Evolutionary conservation across 2,113 vertebrate species (phyloP).

Genomic region (Arvicanthis niloticus): DNA sequence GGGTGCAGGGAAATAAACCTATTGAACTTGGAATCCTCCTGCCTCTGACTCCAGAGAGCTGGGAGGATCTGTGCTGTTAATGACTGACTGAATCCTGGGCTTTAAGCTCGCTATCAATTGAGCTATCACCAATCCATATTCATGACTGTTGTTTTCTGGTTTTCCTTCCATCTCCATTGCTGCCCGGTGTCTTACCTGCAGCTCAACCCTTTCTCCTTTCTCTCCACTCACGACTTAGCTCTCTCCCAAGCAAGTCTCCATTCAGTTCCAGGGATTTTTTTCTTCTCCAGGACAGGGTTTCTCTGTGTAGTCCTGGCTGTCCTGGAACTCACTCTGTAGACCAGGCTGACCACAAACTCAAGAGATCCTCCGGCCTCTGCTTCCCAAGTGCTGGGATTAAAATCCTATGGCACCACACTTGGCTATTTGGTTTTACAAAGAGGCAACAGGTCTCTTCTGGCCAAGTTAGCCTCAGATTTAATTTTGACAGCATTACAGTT

Average conservation of each 20-base stretch:
- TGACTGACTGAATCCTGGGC: too few relatives aligned
- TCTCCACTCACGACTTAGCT: not conserved
- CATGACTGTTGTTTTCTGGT: too few relatives aligned
- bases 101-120: too few relatives aligned
- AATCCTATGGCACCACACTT: not conserved
- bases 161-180: not conserved
- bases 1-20: not conserved
- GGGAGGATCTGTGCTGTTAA: too few relatives aligned
- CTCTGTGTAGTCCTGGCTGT: not conserved
- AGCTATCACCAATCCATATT: too few relatives aligned
- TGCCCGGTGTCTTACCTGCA: not conserved
- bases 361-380: not conserved
- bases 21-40: not conserved
- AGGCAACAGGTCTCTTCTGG: not conserved
- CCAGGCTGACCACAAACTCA: not conserved
- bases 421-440: not conserved
- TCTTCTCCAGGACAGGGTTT: not conserved
- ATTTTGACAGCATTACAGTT: not conserved
- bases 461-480: not conserved
- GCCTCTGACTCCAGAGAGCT: not conserved
- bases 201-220: not conserved
- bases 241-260: not conserved
- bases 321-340: not conserved
- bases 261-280: not conserved
- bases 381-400: not conserved